These are phyloP conservation scores for Serrognathus titanus DNA, from an alignment of 2,888 invertebrate species.

Conservation along the genomic window DNA sequence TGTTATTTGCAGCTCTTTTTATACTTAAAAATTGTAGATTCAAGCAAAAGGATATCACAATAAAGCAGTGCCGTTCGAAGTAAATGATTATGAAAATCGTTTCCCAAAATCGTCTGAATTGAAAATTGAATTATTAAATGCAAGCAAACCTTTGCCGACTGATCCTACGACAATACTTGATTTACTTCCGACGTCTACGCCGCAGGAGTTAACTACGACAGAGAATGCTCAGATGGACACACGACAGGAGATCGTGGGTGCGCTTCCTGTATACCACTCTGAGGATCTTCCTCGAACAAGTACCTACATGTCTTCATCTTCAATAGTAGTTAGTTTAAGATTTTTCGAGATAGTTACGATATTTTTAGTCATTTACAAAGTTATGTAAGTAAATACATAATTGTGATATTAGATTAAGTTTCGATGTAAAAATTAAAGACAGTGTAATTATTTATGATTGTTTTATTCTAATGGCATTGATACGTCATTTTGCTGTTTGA, in stretches of 20 bases:
- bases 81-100: not conserved
- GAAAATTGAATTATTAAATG: constrained; percentile 7
- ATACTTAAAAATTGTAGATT: constrained; percentile 14
- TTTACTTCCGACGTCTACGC: not conserved
- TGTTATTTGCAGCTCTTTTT: not conserved
- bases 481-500: no score
- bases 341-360: no score
- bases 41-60: constrained; percentile 18
- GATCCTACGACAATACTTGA: not conserved
- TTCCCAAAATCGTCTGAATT: constrained; percentile 15
- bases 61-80: constrained; percentile 11
- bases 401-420: no score
- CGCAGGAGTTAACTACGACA: not conserved
- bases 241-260: not conserved
- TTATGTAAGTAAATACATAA: no score
- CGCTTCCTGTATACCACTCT: not conserved
- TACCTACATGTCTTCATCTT: not conserved
- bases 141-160: constrained; percentile 9
- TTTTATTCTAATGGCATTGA: no score
- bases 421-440: no score
- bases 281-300: not conserved
- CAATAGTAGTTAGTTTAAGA: not conserved
- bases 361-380: no score
- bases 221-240: not conserved
- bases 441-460: no score